phyloP scores from a whole-genome alignment of 2,113 vertebrate species.

The Syngnathus scovelli region DNA sequence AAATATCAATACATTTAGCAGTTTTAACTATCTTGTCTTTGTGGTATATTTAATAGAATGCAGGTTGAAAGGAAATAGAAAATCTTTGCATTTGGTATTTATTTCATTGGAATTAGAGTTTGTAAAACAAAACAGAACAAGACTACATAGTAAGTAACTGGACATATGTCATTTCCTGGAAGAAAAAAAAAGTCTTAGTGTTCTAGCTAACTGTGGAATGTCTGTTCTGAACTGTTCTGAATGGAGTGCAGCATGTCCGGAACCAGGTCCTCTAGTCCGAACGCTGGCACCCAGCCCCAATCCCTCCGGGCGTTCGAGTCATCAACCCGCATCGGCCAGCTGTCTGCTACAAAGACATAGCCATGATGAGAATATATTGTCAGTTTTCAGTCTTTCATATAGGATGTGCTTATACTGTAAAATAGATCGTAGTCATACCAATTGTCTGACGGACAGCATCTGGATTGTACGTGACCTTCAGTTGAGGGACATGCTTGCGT shows the following conservation, averaged over 20 bases:
- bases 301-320: conserved; percentile 71
- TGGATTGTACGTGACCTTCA: conserved; percentile 70
- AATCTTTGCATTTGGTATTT: too few relatives aligned
- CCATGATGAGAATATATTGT: background rate
- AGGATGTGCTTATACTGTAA: too few relatives aligned
- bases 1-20: too few relatives aligned
- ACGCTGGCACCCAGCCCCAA: conserved; percentile 69
- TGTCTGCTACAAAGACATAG: conserved; percentile 64
- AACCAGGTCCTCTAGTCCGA: conserved; percentile 64
- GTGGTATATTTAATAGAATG: too few relatives aligned
- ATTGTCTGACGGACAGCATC: conserved; percentile 71
- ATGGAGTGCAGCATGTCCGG: conserved; percentile 65
- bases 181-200: background rate
- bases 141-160: too few relatives aligned
- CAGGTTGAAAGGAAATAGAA: too few relatives aligned
- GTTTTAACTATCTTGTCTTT: too few relatives aligned
- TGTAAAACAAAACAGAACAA: too few relatives aligned
- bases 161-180: too few relatives aligned
- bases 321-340: conserved; percentile 74
- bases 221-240: conserved; percentile 37
- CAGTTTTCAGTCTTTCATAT: background rate
- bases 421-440: conserved; percentile 41
- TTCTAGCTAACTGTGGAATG: conserved; percentile 54
- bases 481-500: conserved; percentile 69
- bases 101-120: too few relatives aligned